Conservation (phyloP, 2,888 invertebrate species). For the Limnephilus marmoratus region DNA sequence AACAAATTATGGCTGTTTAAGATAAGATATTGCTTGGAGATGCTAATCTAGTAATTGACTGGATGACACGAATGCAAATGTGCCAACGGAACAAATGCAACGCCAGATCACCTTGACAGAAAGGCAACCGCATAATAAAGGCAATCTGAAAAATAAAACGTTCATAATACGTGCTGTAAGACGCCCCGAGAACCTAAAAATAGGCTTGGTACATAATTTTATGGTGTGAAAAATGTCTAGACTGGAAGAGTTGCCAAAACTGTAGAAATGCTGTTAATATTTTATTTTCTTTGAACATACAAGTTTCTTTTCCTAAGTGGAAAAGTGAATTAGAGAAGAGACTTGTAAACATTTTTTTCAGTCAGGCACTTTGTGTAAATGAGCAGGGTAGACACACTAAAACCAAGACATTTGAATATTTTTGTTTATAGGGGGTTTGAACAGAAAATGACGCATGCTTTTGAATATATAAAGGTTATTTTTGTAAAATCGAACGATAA, state of each 20-base stretch:
- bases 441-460: not conserved
- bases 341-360: constrained; percentile 8
- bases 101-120: not conserved
- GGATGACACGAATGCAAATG: not conserved
- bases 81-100: not conserved
- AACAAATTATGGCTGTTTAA: not conserved
- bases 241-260: not conserved
- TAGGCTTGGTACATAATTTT: not conserved
- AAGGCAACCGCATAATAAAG: not conserved
- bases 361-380: not conserved
- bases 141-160: not conserved
- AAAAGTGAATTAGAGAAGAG: not conserved
- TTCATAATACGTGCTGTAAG: not conserved
- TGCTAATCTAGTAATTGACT: not conserved
- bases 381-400: not conserved
- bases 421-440: not conserved
- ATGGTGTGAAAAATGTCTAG: constrained; percentile 31
- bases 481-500: not conserved
- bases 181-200: not conserved
- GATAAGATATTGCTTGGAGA: not conserved
- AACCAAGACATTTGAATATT: not conserved
- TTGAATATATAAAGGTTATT: not conserved
- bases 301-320: not conserved
- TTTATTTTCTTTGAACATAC: not conserved
- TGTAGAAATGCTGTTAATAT: not conserved